Evolutionary conservation across 2,797 vertebrate genomes (phyloP), one percentile per base, ranked within the genome.

Genomic region (Prionace glauca): DNA sequence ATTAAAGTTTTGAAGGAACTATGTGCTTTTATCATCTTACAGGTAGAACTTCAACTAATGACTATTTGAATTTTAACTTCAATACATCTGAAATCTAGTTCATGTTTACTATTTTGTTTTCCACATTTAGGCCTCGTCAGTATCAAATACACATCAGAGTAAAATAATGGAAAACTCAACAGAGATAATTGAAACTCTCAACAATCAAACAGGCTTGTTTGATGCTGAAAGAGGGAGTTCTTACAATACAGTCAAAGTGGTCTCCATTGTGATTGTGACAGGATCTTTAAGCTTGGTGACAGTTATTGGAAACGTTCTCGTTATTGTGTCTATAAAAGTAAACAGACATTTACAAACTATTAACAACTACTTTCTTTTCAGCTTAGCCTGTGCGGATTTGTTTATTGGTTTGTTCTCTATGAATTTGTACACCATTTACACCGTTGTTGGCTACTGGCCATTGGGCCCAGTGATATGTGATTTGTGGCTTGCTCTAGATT

Each of bases 321-420:
- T 74, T 10, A 29, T 74, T 10, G 29, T 74, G 1, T 74, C 72
- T 11, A 74, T 74, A 24, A 74, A 74, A 74, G 26, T 99, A 95
- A 99, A 99, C 96, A 97, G 99, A 96, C 99, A 99, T 96, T 97
- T 99, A 95, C 99, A 99, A 98, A 99, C 99, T 3, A 98, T 99
- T 97, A 99, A 99, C 97, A 99, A 99, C 97, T 99, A 99, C 96
- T 99, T 99, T 97, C 97, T 99, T 95, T 99, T 99, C 98, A 99
- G 99, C 97, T 97, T 99, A 96, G 99, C 71, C 71, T 74, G 26
- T 32, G 72, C 72, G 1, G 72, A 74, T 74, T 74, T 74, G 26
- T 32, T 74, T 74, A 74, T 74, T 2, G 72, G 72, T 74, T 29
- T 32, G 24, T 32, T 74, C 72, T 74, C 72, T 32, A 74, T 74